These are phyloP conservation scores for Parnassius glacialis DNA, from an alignment of 2,888 invertebrate genomes.

Conservation along the genomic window DNA sequence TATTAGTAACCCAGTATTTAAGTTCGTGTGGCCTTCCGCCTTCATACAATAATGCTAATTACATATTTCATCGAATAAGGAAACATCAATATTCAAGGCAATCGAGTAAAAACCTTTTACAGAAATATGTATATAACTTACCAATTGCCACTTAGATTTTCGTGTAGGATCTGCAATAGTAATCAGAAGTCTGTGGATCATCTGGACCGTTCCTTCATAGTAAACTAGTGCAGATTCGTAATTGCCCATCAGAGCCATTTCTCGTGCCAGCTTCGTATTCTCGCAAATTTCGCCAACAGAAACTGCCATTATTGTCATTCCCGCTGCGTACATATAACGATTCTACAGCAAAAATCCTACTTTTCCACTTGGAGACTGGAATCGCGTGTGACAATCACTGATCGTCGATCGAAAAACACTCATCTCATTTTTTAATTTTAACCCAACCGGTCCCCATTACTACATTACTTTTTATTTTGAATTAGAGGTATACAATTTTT, in stretches of 20 bases:
- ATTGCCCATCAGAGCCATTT: slow-evolving; percentile 96
- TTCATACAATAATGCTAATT: slow-evolving; percentile 60
- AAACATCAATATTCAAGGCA: slow-evolving; percentile 64
- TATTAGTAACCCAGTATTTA: slow-evolving; percentile 3
- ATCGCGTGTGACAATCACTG: slow-evolving; percentile 63
- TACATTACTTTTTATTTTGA: slow-evolving; percentile 40
- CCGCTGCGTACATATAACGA: slow-evolving; percentile 76
- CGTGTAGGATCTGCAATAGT: slow-evolving; percentile 90
- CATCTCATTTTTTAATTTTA: slow-evolving; percentile 54
- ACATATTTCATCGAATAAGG: slow-evolving; percentile 67
- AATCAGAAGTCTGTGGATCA: slow-evolving; percentile 91
- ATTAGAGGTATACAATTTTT: slow-evolving; percentile 35
- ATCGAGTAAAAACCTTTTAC: slow-evolving; percentile 38
- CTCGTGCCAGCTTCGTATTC: slow-evolving; percentile 96
- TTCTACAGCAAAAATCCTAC: slow-evolving; percentile 53
- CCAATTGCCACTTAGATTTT: slow-evolving; percentile 95
- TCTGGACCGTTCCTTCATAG: slow-evolving; percentile 95
- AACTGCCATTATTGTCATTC: slow-evolving; percentile 92
- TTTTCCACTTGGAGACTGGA: slow-evolving; percentile 45
- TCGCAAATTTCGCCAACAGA: slow-evolving; percentile 95
- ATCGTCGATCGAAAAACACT: slow-evolving; percentile 58
- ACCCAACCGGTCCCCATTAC: slow-evolving; percentile 43
- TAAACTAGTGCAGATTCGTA: slow-evolving; percentile 97
- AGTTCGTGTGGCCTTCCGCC: slow-evolving; percentile 59
- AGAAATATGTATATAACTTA: slow-evolving; percentile 57